Evolutionary conservation across 2,113 vertebrate genomes (phyloP).

Genomic region (Microcebus ravelobensis): DNA sequence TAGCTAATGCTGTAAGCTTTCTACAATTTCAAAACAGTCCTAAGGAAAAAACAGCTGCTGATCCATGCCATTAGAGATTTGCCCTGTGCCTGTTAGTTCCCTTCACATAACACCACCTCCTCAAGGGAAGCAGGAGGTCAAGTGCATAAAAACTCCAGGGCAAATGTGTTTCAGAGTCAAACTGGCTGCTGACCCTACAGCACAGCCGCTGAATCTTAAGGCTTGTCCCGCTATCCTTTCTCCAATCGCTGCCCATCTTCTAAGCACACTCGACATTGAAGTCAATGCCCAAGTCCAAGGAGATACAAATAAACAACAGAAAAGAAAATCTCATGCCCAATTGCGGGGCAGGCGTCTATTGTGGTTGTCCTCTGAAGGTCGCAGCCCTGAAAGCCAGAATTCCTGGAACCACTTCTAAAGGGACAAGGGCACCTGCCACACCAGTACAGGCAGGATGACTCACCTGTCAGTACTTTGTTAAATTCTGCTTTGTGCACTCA

Average conservation of each 20-base stretch:
- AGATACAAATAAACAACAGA: background rate
- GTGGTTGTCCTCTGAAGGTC: background rate
- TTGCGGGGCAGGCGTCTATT: background rate
- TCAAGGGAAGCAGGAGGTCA: background rate
- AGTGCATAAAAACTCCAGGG: background rate
- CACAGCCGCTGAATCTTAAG: accelerated
- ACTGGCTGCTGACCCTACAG: accelerated
- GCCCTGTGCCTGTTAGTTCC: background rate
- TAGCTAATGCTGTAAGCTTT: background rate
- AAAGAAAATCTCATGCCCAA: background rate
- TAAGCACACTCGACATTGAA: background rate
- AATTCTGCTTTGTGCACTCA: background rate
- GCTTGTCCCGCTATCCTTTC: background rate
- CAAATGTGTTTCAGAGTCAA: background rate
- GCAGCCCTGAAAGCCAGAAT: background rate
- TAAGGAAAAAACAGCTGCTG: background rate
- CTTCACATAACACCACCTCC: background rate
- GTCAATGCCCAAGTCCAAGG: too few species aligned
- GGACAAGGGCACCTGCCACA: accelerated
- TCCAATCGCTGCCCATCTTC: background rate
- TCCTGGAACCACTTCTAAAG: accelerated
- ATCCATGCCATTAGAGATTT: background rate
- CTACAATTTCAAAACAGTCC: background rate
- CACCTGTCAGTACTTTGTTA: background rate
- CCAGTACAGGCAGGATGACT: accelerated